Evolutionary conservation across 2,797 vertebrate species (phyloP).

Genomic region (Sebastes dallii): DNA sequence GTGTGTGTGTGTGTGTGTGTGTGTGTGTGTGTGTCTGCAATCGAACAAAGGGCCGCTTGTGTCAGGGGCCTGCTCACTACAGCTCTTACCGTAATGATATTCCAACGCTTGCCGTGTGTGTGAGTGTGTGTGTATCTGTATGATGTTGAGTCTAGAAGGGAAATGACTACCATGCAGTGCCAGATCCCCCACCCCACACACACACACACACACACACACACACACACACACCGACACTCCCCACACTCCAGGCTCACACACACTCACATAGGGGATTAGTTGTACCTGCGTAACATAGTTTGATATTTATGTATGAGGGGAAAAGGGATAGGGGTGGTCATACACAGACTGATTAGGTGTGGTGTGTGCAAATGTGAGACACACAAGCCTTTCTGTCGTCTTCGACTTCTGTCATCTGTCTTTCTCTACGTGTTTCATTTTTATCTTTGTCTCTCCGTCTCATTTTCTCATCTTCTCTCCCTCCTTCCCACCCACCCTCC

Average conservation of each 20-base stretch:
- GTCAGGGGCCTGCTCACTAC: conserved; percentile 76
- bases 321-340: conserved; percentile 57
- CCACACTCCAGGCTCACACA: conserved; percentile 18
- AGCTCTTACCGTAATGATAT: conserved; percentile 83
- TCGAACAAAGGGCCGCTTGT: conserved; percentile 81
- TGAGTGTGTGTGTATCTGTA: conserved; percentile 60
- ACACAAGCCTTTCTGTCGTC: conserved; percentile 18
- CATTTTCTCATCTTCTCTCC: conserved; percentile 1
- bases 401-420: conserved; percentile 16
- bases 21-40: conserved; percentile 52
- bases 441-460: conserved; percentile 17
- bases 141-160: conserved; percentile 82
- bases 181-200: conserved; percentile 44
- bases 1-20: conserved; percentile 26
- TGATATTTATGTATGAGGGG: conserved; percentile 74
- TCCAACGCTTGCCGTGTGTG: conserved; percentile 68
- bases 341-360: conserved; percentile 62
- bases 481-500: background rate
- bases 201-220: conserved; percentile 26
- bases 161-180: conserved; percentile 77
- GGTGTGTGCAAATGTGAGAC: conserved; percentile 15
- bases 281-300: conserved; percentile 73
- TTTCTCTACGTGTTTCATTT: conserved; percentile 24
- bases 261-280: conserved; percentile 58
- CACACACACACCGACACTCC: conserved; percentile 24